Evolutionary conservation across 2,888 invertebrate genomes (phyloP).

Genomic region (Parnassius smintheus): DNA sequence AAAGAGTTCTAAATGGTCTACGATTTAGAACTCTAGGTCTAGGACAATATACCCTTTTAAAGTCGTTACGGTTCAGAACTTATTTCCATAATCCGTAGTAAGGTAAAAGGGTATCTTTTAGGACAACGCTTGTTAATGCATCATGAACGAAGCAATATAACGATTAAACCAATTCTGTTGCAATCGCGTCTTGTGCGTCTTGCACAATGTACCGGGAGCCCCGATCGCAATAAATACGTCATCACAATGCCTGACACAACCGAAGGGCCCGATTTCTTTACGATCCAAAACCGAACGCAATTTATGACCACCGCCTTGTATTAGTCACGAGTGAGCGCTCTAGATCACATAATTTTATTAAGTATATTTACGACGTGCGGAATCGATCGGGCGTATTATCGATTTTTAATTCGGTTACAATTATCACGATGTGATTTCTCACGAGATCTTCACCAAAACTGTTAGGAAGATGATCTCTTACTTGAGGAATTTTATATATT

Average conservation of each 20-base stretch:
- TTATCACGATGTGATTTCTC: conserved; percentile 38
- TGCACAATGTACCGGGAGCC: conserved; percentile 22
- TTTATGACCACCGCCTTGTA: conserved; percentile 49
- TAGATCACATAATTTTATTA: conserved; percentile 37
- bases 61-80: too few relatives aligned
- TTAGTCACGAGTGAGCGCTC: conserved; percentile 50
- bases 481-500: conserved; percentile 30
- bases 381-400: conserved; percentile 47
- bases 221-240: conserved; percentile 34
- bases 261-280: conserved; percentile 62
- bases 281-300: conserved; percentile 62
- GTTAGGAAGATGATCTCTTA: conserved; percentile 18
- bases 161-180: conserved; percentile 8
- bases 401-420: conserved; percentile 43
- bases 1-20: too few relatives aligned
- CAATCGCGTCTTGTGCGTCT: conserved; percentile 1
- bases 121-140: conserved; percentile 13
- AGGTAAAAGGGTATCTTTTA: conserved; percentile 9
- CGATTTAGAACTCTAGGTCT: too few relatives aligned
- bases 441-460: conserved; percentile 33
- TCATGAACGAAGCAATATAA: conserved; percentile 3
- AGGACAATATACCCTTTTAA: too few relatives aligned
- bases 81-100: too few relatives aligned
- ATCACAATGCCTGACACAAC: conserved; percentile 40
- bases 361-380: conserved; percentile 39